A percentile compares a stretch with the other conserved stretches of the same genome.
Evolutionary conservation across 2,888 invertebrate species (phyloP).

Genomic region (Shargacucullia verbasci): DNA sequence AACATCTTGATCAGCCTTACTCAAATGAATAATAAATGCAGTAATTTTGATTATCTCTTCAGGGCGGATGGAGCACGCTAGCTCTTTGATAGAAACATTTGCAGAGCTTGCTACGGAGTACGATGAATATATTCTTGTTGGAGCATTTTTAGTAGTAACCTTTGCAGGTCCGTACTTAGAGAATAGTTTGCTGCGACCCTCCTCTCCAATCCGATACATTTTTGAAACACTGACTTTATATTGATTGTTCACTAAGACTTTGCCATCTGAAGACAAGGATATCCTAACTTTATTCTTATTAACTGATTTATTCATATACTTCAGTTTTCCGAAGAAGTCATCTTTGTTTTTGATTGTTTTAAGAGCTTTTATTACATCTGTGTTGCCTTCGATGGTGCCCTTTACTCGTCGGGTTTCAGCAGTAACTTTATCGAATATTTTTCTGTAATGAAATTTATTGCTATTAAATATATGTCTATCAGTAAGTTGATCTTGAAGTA

Average conservation of each 20-base stretch:
- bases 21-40: slow-evolving; percentile 33
- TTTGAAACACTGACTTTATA: slow-evolving; percentile 47
- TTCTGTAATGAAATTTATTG: slow-evolving; percentile 60
- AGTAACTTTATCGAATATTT: slow-evolving; percentile 76
- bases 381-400: slow-evolving; percentile 68
- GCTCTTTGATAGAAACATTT: slow-evolving; percentile 19
- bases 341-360: slow-evolving; percentile 61
- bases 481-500: not conserved
- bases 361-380: slow-evolving; percentile 76
- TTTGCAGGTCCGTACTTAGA: slow-evolving; percentile 56
- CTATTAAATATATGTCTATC: too few relatives aligned
- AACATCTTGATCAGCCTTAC: slow-evolving; percentile 32
- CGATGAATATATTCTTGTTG: slow-evolving; percentile 54
- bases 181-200: slow-evolving; percentile 54
- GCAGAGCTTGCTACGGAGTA: slow-evolving; percentile 19
- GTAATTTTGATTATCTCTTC: slow-evolving; percentile 43
- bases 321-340: slow-evolving; percentile 61
- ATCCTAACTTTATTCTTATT: slow-evolving; percentile 61
- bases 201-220: slow-evolving; percentile 51
- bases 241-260: slow-evolving; percentile 57
- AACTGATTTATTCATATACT: slow-evolving; percentile 57
- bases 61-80: slow-evolving; percentile 22
- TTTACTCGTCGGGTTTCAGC: slow-evolving; percentile 73
- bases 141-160: slow-evolving; percentile 57
- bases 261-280: slow-evolving; percentile 58